phyloP scores from a whole-genome alignment of 2,888 invertebrate species.

The Drosophila mulleri region DNA sequence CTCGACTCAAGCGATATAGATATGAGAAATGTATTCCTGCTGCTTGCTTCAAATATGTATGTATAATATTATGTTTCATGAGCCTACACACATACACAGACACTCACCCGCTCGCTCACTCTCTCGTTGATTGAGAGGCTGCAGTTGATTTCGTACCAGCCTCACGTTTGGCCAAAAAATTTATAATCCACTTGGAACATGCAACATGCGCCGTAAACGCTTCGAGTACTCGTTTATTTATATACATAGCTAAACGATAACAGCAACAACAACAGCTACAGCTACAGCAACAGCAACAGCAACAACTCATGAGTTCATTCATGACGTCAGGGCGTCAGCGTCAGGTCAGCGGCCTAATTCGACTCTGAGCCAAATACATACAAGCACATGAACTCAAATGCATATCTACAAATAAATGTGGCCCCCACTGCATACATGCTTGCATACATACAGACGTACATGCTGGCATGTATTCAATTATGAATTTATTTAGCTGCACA shows the following conservation, averaged over 20 bases:
- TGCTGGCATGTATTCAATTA: constrained; percentile 1
- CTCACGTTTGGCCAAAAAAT: constrained; percentile 50
- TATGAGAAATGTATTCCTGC: constrained; percentile 1
- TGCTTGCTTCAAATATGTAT: constrained; percentile 25
- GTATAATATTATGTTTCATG: constrained; percentile 42
- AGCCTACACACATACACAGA: neutral
- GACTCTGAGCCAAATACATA: constrained; percentile 41
- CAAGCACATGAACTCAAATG: constrained; percentile 1
- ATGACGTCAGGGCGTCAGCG: constrained; percentile 84
- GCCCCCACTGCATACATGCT: neutral
- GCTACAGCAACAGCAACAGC: constrained; percentile 14
- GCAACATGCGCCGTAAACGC: constrained; percentile 58
- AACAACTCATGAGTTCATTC: constrained; percentile 82
- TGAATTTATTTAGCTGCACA: constrained; percentile 5
- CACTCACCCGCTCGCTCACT: neutral
- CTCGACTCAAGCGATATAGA: neutral
- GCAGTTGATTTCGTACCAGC: constrained; percentile 43
- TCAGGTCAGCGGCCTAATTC: constrained; percentile 85
- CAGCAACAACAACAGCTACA: constrained; percentile 43
- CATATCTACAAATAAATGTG: too few relatives aligned
- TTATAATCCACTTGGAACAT: constrained; percentile 51
- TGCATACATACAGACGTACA: neutral
- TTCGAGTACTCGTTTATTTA: constrained; percentile 54
- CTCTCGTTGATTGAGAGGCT: constrained; percentile 12
- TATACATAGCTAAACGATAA: constrained; percentile 44